Conservation (phyloP, 2,888 invertebrate genomes). For the Blastobasis adustella region DNA sequence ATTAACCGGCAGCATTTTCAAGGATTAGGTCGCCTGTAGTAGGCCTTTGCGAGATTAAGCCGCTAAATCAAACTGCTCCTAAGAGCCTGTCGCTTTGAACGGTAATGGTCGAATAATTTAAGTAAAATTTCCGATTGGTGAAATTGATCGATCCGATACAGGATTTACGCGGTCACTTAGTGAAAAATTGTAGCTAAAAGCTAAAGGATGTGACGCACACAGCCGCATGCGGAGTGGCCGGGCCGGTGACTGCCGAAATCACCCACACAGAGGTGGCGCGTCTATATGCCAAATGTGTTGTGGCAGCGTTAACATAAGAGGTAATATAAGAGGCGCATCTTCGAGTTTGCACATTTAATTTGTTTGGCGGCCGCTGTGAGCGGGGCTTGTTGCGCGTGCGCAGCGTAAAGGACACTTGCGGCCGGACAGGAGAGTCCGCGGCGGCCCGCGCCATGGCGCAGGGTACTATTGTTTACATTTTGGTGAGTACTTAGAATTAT, state of each 20-base stretch:
- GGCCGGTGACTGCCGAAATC: constrained; percentile 40
- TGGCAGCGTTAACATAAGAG: constrained; percentile 70
- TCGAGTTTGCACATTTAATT: constrained; percentile 72
- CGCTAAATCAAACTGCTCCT: too few relatives aligned
- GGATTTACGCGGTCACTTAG: constrained; percentile 21
- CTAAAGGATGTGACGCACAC: constrained; percentile 27
- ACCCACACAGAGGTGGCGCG: constrained; percentile 46
- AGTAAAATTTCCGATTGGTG: too few relatives aligned
- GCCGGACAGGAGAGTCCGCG: constrained; percentile 39
- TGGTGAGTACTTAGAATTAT: constrained; percentile 42
- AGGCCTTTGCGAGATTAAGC: too few relatives aligned
- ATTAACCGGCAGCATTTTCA: too few relatives aligned
- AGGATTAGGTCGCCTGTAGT: too few relatives aligned
- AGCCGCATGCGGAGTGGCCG: constrained; percentile 21
- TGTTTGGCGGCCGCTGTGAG: constrained; percentile 60
- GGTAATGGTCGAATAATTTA: too few relatives aligned
- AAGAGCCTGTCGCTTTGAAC: too few relatives aligned
- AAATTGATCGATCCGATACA: constrained; percentile 12
- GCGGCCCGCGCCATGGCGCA: constrained; percentile 63
- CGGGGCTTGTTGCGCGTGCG: constrained; percentile 54
- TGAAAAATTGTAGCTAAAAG: constrained; percentile 27
- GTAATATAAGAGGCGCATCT: constrained; percentile 74
- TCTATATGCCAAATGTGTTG: constrained; percentile 68
- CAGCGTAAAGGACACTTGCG: constrained; percentile 17
- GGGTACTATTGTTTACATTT: constrained; percentile 51